Base-by-base conservation (phyloP, 2,797 vertebrate species). In the Emys orbicularis region DNA sequence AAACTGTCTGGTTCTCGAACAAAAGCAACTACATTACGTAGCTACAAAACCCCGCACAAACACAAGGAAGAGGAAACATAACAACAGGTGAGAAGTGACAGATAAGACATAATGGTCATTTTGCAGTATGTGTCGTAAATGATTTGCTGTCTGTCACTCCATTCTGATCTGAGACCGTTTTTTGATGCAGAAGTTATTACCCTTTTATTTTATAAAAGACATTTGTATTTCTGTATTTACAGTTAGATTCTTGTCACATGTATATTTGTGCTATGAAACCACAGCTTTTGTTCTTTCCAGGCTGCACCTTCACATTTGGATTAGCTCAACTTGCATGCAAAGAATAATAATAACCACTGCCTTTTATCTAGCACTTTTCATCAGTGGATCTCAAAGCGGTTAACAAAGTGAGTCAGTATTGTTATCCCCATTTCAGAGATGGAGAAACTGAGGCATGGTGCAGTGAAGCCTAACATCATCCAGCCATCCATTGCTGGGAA, bases 71-170 rank as follows among this genome's bases (percentile, higher is more conserved):
- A 84, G 81, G 95, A 97, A 88, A 72, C 15, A 89, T 92, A 96
- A 93, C 76, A 86, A 89, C 87, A 96, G 88, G 89, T 94, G 93
- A 96, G 93, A 95, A 49, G 44, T 92, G 95, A 96, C 87, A 92
- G 86, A 93, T 79, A 77, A 87, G 92, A 89, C 16, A 0, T 90
- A 90, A 93, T 41, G 87, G 89, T 96, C 2, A 0, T 90, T 96
- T 74, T 90, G 88, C 54, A 79, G 49, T 89, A 79, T 34, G 79
- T 81, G 68, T 87, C 87, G 21, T 0, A 88, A 94, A 72, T 6
- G 34, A 34, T 94, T 91, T 68, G 87, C 95, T 93, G 52, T 81
- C 31, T 2, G 0, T 57, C 12, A 52, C 50, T 79, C 80, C 81
- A 52, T 90, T 65, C 82, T 81, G 82, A 95, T 27, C 84, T 53